Percentiles rank a stretch among this genome's conserved stretches.
Conservation (phyloP, 2,888 invertebrate species). For the Eupithecia abbreviata region DNA sequence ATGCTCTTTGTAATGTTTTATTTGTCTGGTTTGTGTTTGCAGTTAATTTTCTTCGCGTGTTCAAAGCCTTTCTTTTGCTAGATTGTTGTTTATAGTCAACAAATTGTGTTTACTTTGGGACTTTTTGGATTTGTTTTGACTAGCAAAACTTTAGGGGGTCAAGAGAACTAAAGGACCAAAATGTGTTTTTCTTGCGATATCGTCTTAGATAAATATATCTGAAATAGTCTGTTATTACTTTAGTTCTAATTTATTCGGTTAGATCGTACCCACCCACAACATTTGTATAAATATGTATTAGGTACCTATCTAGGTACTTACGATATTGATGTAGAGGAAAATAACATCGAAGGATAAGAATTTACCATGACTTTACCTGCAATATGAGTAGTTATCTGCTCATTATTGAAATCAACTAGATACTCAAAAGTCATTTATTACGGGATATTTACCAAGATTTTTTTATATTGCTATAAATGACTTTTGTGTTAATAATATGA, state of each 20-base stretch:
- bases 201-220: background rate
- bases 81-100: conserved; percentile 8
- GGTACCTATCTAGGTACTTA: background rate
- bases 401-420: background rate
- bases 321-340: background rate
- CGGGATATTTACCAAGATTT: too few species aligned
- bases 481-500: too few species aligned
- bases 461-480: too few species aligned
- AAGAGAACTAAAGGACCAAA: background rate
- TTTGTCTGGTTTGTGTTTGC: conserved; percentile 17
- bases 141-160: background rate
- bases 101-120: background rate
- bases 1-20: conserved; percentile 17
- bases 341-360: background rate
- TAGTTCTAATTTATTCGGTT: background rate
- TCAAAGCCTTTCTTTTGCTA: conserved; percentile 14
- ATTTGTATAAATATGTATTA: background rate
- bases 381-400: background rate
- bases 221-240: background rate
- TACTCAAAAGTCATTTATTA: too few species aligned
- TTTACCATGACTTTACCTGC: background rate
- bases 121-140: background rate
- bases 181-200: background rate
- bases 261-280: background rate
- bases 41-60: conserved; percentile 17